phyloP scores from a whole-genome alignment of 2,113 vertebrate species.

The Psammodynastes pulverulentus region DNA sequence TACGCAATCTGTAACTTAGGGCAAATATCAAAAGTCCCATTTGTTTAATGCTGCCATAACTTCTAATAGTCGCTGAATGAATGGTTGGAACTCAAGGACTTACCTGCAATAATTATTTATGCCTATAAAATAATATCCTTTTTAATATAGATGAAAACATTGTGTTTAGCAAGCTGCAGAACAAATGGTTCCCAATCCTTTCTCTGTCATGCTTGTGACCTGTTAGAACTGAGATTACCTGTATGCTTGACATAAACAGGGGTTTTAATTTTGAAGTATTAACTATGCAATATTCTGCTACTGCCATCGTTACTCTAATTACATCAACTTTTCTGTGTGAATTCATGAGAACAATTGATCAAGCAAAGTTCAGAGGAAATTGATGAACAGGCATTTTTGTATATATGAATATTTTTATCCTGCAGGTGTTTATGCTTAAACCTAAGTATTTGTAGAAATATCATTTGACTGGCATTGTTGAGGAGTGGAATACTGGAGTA shows the following conservation, averaged over 20 bases:
- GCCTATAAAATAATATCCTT: not conserved
- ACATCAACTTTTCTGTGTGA: not conserved
- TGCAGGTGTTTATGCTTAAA: not conserved
- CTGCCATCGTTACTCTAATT: not conserved
- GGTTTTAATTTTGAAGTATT: not conserved
- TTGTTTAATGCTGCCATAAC: not conserved
- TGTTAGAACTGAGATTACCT: not conserved
- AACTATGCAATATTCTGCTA: not conserved
- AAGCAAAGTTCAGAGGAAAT: not conserved
- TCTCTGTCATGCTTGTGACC: not conserved
- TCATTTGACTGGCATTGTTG: not conserved
- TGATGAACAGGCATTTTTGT: not conserved
- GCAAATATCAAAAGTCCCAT: not conserved
- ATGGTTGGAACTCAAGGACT: not conserved
- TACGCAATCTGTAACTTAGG: not conserved
- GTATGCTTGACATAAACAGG: not conserved
- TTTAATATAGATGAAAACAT: not conserved
- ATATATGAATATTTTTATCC: not conserved
- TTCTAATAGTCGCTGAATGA: not conserved
- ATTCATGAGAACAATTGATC: not conserved
- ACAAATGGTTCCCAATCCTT: not conserved
- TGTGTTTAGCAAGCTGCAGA: not conserved
- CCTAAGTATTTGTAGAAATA: not conserved
- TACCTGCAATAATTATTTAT: not conserved
- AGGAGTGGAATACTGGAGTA: not conserved